Evolutionary conservation across 2,113 vertebrate species (phyloP).

Genomic region (Hydropotes inermis): DNA sequence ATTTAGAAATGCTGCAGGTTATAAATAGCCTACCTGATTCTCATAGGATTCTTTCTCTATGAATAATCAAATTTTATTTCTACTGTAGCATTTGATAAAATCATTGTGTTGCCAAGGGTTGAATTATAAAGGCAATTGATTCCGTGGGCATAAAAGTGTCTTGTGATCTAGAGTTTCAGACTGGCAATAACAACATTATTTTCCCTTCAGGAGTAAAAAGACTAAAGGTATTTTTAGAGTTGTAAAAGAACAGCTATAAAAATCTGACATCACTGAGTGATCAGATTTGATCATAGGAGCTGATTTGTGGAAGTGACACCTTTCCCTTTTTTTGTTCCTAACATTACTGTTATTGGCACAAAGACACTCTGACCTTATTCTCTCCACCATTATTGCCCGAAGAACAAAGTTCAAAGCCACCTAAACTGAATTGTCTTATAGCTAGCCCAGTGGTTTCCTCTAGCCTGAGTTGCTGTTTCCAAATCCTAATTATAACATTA

Average conservation of each 20-base stretch:
- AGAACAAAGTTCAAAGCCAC: neutral
- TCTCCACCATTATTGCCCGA: neutral
- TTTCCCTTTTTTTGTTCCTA: neutral
- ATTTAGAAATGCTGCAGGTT: neutral
- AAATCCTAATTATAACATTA: neutral
- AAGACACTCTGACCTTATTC: neutral
- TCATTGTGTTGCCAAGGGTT: neutral
- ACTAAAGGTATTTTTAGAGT: neutral
- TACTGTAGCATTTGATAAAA: neutral
- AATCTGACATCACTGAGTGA: neutral
- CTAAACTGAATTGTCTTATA: neutral
- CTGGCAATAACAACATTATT: neutral
- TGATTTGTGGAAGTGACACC: neutral
- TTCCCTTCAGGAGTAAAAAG: neutral
- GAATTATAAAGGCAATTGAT: neutral
- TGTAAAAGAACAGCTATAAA: neutral
- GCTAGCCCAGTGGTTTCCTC: neutral
- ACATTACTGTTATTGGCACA: neutral
- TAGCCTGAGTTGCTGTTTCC: neutral
- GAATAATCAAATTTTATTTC: neutral
- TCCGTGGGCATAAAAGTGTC: neutral
- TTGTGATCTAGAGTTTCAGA: neutral
- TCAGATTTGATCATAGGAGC: neutral
- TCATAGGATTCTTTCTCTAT: neutral
- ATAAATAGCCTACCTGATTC: neutral